These are phyloP conservation scores for Heliocidaris tuberculata DNA, from an alignment of 35 echinoderm and acorn worm species.

Conservation along the genomic window DNA sequence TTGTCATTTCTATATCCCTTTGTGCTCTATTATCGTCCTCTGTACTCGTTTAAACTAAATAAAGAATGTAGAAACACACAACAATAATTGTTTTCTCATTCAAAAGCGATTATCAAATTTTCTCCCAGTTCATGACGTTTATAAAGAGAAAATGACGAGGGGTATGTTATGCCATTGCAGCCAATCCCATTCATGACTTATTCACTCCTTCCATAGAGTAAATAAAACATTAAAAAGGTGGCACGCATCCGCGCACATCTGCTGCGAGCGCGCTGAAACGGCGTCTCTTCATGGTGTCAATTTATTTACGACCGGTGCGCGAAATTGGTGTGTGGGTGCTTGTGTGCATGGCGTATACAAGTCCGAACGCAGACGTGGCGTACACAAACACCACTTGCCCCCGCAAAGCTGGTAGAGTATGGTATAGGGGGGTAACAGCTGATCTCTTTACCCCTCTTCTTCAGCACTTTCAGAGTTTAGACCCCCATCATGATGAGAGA, in stretches of 20 bases:
- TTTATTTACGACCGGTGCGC: neutral
- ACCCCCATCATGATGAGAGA: neutral
- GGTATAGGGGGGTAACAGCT: neutral
- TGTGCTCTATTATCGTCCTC: too few relatives aligned
- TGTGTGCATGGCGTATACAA: neutral
- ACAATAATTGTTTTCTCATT: too few relatives aligned
- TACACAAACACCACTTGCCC: neutral
- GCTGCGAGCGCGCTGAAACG: neutral
- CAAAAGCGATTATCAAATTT: too few relatives aligned
- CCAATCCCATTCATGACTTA: neutral
- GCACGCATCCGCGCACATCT: conserved; percentile 6
- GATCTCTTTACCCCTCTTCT: neutral
- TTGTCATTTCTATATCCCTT: too few relatives aligned
- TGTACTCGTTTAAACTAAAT: too few relatives aligned
- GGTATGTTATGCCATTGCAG: too few relatives aligned
- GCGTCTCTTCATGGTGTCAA: neutral
- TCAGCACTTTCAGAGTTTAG: neutral
- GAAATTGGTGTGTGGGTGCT: neutral
- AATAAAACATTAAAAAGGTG: neutral
- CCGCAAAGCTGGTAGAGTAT: neutral
- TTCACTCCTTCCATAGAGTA: neutral
- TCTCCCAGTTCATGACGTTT: too few relatives aligned
- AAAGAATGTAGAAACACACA: too few relatives aligned
- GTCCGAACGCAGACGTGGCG: neutral
- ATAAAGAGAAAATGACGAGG: too few relatives aligned